A percentile compares a stretch with the other conserved stretches of the same genome.
These are phyloP conservation scores for Palythoa caribaeorum DNA, from an alignment of 92 coral and sea anemone genomes.

Conservation along the genomic window DNA sequence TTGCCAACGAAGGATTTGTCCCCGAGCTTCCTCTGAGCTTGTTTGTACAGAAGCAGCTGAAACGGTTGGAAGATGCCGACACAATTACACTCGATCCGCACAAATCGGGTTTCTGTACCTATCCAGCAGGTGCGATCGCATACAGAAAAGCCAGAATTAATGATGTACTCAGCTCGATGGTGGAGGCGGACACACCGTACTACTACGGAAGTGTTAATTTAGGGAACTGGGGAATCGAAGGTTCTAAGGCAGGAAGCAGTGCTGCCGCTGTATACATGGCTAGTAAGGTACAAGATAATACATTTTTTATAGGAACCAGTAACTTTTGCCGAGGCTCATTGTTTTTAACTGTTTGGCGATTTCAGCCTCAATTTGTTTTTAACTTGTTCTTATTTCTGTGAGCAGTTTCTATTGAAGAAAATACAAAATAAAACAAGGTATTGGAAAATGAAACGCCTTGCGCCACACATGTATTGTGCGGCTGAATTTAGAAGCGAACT, in stretches of 20 bases:
- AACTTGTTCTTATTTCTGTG: too few relatives aligned
- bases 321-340: too few relatives aligned
- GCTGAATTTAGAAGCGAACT: too few relatives aligned
- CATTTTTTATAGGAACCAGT: too few relatives aligned
- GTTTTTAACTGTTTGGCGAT: too few relatives aligned
- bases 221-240: constrained; percentile 72
- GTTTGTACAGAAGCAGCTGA: constrained; percentile 46
- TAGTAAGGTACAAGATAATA: constrained; percentile 48
- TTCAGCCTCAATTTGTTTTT: too few relatives aligned
- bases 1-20: constrained; percentile 20
- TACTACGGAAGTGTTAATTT: constrained; percentile 51
- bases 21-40: constrained; percentile 58
- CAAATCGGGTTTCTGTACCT: constrained; percentile 67
- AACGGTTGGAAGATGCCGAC: constrained; percentile 43
- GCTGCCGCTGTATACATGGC: constrained; percentile 73
- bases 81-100: constrained; percentile 75
- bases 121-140: constrained; percentile 70
- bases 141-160: constrained; percentile 68
- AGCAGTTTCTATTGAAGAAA: too few relatives aligned
- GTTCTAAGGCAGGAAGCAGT: constrained; percentile 69
- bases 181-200: constrained; percentile 57
- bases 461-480: too few relatives aligned
- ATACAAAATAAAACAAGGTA: too few relatives aligned
- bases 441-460: too few relatives aligned
- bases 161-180: constrained; percentile 54